Conservation (phyloP, 2,113 vertebrate genomes). For the Pomatostomus ruficeps region DNA sequence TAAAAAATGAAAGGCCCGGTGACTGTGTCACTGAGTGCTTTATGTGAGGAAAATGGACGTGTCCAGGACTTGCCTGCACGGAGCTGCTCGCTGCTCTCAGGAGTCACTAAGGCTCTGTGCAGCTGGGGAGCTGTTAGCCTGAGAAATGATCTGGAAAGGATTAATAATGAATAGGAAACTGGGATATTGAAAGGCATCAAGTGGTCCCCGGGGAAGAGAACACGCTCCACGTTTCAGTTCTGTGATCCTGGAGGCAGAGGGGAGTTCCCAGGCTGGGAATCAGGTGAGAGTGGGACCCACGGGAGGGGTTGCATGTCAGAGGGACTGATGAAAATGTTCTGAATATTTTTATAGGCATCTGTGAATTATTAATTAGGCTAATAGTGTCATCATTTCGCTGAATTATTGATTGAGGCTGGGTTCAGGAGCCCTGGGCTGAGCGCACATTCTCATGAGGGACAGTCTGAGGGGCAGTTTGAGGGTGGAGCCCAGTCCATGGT, state of each 20-base stretch:
- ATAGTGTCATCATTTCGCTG: neutral
- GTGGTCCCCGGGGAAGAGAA: neutral
- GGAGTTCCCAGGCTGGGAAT: neutral
- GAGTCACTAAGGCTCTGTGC: neutral
- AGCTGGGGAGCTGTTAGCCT: neutral
- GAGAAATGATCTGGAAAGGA: slow-evolving; percentile 2
- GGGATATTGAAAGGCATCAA: neutral
- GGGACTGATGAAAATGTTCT: neutral
- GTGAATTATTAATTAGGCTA: neutral
- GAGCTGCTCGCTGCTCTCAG: neutral
- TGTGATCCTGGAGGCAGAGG: neutral
- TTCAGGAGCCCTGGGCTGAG: neutral
- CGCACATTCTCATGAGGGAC: neutral
- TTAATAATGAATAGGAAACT: neutral
- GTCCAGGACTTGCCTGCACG: neutral
- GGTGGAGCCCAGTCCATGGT: neutral
- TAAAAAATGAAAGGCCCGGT: neutral
- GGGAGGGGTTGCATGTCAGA: neutral
- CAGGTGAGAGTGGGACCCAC: neutral
- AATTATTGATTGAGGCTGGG: neutral
- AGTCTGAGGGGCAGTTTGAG: neutral
- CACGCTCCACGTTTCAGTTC: neutral
- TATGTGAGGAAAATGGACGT: neutral
- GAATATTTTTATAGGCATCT: neutral
- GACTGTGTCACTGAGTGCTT: neutral